Conservation (phyloP, 64 coral and sea anemone species). For the Porites australiensis region DNA sequence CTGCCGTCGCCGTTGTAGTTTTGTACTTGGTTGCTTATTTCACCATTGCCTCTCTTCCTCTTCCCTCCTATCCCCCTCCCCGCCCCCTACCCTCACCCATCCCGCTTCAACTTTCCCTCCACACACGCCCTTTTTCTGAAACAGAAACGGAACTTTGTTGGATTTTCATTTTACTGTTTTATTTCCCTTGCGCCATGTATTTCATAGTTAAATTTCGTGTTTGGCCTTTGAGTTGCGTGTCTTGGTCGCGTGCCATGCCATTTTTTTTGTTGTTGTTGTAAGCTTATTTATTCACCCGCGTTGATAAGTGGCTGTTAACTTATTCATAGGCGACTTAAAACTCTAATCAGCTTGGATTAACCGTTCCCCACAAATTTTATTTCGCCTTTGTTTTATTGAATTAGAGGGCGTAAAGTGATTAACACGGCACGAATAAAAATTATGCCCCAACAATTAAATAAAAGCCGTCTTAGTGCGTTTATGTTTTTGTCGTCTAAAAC, state of each 20-base stretch:
- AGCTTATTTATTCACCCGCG: neutral
- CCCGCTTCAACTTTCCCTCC: too few species aligned
- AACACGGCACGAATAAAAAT: neutral
- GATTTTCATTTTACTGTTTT: too few species aligned
- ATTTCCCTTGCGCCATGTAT: too few species aligned
- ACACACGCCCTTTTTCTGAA: too few species aligned
- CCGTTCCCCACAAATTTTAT: neutral
- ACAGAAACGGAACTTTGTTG: too few species aligned
- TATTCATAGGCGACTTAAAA: neutral
- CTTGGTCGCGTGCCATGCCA: neutral
- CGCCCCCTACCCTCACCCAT: too few species aligned
- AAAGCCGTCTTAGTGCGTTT: too few species aligned
- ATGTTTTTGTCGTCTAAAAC: too few species aligned
- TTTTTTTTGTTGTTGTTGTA: neutral
- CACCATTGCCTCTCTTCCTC: too few species aligned
- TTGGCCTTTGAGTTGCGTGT: neutral
- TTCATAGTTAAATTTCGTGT: neutral
- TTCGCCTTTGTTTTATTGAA: neutral
- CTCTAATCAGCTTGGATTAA: neutral
- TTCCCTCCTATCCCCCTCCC: too few species aligned
- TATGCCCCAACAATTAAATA: neutral
- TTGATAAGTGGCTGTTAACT: neutral
- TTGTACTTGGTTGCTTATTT: too few species aligned
- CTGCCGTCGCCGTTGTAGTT: too few species aligned
- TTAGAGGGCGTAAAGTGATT: neutral